These are phyloP conservation scores for Drosophila pectinifera DNA, from an alignment of 1,140 invertebrate genomes.

Conservation along the genomic window DNA sequence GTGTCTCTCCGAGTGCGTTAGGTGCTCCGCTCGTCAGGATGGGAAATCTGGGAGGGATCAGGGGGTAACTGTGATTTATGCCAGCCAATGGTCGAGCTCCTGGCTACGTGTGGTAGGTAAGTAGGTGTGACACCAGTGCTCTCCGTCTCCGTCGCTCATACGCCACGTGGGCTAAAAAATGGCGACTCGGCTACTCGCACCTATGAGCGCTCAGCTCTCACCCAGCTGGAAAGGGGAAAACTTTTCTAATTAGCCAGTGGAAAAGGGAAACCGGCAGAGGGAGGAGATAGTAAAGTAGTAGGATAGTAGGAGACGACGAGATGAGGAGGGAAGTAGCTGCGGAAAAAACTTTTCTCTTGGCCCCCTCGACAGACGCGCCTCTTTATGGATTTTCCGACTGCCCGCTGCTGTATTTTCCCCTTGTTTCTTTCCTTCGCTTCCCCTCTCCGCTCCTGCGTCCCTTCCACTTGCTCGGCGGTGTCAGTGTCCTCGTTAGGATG, in stretches of 20 bases:
- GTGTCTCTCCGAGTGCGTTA: constrained; percentile 69
- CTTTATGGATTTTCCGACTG: constrained; percentile 76
- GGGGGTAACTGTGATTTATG: constrained; percentile 78
- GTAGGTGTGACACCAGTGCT: constrained; percentile 82
- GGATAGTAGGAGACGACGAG: background rate
- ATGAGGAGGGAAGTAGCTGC: constrained; percentile 8
- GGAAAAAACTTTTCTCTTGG: constrained; percentile 53
- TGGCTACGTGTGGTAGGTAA: constrained; percentile 54
- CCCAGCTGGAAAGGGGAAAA: constrained; percentile 44
- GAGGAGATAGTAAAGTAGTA: constrained; percentile 5
- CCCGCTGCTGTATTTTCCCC: constrained; percentile 43
- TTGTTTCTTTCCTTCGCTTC: constrained; percentile 24
- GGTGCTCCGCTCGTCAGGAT: constrained; percentile 56
- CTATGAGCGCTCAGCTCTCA: constrained; percentile 62
- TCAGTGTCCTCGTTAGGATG: constrained; percentile 83
- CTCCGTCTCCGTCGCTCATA: constrained; percentile 58
- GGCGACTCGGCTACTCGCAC: constrained; percentile 65
- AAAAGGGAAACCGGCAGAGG: background rate
- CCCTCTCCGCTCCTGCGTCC: constrained; percentile 3
- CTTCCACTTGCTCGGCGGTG: constrained; percentile 51
- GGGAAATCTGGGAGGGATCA: constrained; percentile 5
- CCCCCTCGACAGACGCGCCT: constrained; percentile 51
- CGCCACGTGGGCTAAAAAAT: constrained; percentile 77
- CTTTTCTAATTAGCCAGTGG: constrained; percentile 77
- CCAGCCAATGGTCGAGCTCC: constrained; percentile 84